These are phyloP conservation scores for Rhopilema esculentum DNA, from an alignment of 30 jellyfish, hydroid and myxozoan species.

Conservation along the genomic window DNA sequence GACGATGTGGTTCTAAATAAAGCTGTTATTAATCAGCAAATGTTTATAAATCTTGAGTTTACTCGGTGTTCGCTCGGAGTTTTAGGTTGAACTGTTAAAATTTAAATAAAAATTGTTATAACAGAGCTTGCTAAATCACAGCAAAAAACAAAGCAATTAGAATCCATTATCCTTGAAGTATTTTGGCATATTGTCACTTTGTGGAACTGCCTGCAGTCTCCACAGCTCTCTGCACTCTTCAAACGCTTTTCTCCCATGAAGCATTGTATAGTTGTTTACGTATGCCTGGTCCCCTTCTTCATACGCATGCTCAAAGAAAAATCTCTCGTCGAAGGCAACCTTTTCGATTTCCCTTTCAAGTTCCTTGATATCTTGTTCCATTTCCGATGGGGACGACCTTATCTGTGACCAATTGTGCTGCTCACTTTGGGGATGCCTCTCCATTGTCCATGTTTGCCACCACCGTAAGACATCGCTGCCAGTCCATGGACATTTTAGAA, in stretches of 20 bases:
- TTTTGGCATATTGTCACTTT: conserved; percentile 42
- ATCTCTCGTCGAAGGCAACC: conserved; percentile 45
- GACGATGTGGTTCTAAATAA: no score
- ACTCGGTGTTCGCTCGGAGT: no score
- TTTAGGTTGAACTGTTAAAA: neutral
- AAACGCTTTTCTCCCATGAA: conserved; percentile 63
- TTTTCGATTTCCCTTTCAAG: conserved; percentile 40
- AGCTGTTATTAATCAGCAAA: no score
- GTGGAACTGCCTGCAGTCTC: conserved; percentile 71
- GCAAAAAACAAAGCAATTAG: neutral
- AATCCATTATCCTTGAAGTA: conserved; percentile 11
- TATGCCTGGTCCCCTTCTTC: conserved; percentile 61
- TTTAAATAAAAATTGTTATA: neutral
- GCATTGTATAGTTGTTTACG: conserved; percentile 58
- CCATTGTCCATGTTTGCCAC: conserved; percentile 67
- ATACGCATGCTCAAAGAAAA: conserved; percentile 50
- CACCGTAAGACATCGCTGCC: conserved; percentile 54
- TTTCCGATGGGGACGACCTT: conserved; percentile 2
- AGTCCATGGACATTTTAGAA: conserved; percentile 58
- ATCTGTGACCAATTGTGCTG: conserved; percentile 41
- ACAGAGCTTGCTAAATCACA: neutral
- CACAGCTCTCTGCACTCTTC: conserved; percentile 40
- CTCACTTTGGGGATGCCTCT: conserved; percentile 23
- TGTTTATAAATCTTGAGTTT: no score
- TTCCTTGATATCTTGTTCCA: neutral